Evolutionary conservation across 2,888 invertebrate species (phyloP).

Genomic region (Sphaerophoria rueppellii): DNA sequence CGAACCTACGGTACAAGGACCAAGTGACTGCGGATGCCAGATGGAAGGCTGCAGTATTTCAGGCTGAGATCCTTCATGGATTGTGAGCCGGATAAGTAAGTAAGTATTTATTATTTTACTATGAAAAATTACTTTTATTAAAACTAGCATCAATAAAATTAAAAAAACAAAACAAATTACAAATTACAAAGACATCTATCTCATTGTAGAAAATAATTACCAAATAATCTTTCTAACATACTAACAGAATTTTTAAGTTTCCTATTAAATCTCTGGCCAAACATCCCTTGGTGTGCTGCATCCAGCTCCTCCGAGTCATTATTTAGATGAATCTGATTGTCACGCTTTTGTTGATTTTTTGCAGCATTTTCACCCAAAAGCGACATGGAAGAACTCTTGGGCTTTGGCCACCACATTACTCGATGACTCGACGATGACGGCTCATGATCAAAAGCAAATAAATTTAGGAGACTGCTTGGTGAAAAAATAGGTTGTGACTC

Average conservation of each 20-base stretch:
- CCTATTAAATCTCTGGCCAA: slow-evolving; percentile 25
- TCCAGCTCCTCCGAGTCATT: slow-evolving; percentile 31
- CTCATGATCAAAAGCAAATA: slow-evolving; percentile 54
- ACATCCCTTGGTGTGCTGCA: background rate
- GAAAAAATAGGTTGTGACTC: slow-evolving; percentile 37
- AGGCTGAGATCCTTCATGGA: too few species aligned
- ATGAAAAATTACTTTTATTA: background rate
- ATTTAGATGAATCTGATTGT: slow-evolving; percentile 18
- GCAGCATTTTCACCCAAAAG: background rate
- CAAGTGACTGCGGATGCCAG: too few species aligned
- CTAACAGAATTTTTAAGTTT: slow-evolving; percentile 48
- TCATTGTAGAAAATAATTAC: slow-evolving; percentile 55
- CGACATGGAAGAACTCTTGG: slow-evolving; percentile 13
- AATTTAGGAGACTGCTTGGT: slow-evolving; percentile 44
- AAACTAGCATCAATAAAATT: background rate
- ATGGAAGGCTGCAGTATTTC: too few species aligned
- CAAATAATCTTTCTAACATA: slow-evolving; percentile 49
- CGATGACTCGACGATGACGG: slow-evolving; percentile 40
- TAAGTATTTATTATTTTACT: background rate
- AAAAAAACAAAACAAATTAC: background rate
- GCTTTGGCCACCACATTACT: slow-evolving; percentile 38
- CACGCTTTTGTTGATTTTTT: slow-evolving; percentile 13
- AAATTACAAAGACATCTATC: background rate
- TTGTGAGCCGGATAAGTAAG: too few species aligned
- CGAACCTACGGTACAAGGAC: too few species aligned